Evolutionary conservation across 2,888 invertebrate species (phyloP).

Genomic region (Quadroppia sp.): DNA sequence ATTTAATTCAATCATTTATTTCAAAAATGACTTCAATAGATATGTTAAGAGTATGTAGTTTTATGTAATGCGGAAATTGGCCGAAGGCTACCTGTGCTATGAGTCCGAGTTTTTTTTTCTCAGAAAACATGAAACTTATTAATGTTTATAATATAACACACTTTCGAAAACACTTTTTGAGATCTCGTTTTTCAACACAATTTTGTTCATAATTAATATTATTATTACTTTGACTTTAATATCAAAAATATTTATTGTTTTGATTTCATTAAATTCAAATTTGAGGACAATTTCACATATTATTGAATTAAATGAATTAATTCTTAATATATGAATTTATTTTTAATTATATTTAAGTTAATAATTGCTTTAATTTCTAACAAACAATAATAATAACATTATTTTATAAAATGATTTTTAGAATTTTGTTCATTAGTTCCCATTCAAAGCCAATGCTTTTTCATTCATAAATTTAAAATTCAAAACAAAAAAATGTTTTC

Average conservation of each 20-base stretch:
- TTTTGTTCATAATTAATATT: not conserved
- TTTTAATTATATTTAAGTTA: too few relatives aligned
- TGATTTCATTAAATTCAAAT: not conserved
- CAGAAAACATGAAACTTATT: not conserved
- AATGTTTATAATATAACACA: not conserved
- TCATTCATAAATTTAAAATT: too few relatives aligned
- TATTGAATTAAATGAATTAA: not conserved
- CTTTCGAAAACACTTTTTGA: not conserved
- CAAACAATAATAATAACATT: too few relatives aligned
- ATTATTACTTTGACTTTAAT: not conserved
- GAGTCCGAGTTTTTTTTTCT: not conserved
- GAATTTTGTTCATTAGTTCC: too few relatives aligned
- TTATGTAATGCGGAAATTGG: slow-evolving; percentile 20
- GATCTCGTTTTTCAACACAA: not conserved
- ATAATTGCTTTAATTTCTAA: too few relatives aligned
- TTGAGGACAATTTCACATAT: not conserved
- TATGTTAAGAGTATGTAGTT: slow-evolving; percentile 1
- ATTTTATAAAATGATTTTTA: too few relatives aligned
- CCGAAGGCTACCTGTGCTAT: slow-evolving; percentile 9
- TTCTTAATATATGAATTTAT: too few relatives aligned
- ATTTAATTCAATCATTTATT: not conserved
- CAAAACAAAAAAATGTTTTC: too few relatives aligned
- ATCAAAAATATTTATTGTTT: not conserved
- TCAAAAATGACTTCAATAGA: not conserved
- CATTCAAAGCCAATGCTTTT: too few relatives aligned